These are phyloP conservation scores for Oenanthe melanoleuca DNA, from an alignment of 2,113 vertebrate species.

Conservation along the genomic window DNA sequence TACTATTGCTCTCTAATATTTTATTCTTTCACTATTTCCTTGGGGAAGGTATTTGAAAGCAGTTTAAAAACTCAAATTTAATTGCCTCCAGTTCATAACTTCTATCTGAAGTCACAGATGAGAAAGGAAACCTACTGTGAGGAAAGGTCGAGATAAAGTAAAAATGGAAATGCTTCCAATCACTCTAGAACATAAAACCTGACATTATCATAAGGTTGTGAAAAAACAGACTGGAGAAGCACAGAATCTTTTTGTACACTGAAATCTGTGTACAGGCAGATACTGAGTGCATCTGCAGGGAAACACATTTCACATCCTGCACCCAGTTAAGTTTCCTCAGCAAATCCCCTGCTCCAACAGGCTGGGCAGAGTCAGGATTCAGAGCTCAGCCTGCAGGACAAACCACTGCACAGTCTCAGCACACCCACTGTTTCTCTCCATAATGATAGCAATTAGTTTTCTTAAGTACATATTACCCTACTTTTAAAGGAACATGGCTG, in stretches of 20 bases:
- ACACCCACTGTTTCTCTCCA: background rate
- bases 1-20: background rate
- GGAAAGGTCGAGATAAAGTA: background rate
- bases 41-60: background rate
- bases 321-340: rapidly evolving
- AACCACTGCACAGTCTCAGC: background rate
- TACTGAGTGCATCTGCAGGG: rapidly evolving
- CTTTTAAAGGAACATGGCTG: constrained; percentile 12
- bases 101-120: background rate
- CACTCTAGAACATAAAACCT: background rate
- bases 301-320: background rate
- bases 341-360: background rate
- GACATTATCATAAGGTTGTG: background rate
- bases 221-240: background rate
- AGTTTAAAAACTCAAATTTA: background rate
- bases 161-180: background rate
- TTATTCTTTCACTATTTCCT: background rate
- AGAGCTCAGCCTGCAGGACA: background rate
- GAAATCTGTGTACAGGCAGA: rapidly evolving
- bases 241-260: background rate
- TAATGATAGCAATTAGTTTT: background rate
- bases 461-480: constrained; percentile 40
- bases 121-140: background rate
- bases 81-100: background rate
- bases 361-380: background rate